Percentiles rank a stretch among this genome's conserved stretches.
phyloP scores from a whole-genome alignment of 2,797 vertebrate species.

The Gastrophryne carolinensis region DNA sequence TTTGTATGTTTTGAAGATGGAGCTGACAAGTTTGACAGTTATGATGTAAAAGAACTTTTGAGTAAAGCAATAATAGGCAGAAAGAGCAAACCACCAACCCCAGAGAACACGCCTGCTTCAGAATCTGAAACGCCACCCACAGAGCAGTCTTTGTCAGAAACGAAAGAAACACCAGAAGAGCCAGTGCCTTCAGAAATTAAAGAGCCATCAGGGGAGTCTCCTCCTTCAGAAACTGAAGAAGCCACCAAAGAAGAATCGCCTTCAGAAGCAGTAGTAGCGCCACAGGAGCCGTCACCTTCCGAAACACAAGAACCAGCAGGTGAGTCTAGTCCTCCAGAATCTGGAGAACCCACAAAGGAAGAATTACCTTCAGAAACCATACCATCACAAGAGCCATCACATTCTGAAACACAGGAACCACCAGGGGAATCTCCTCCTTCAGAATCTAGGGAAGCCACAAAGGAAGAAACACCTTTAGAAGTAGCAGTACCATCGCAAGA shows the following conservation, averaged over 20 bases:
- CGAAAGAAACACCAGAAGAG: slow-evolving; percentile 19
- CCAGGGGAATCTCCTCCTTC: not conserved
- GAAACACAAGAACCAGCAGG: not conserved
- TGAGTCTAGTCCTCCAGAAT: not conserved
- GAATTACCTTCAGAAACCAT: not conserved
- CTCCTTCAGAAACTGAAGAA: not conserved
- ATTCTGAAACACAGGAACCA: slow-evolving; percentile 13
- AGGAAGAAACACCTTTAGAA: not conserved
- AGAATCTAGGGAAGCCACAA: not conserved
- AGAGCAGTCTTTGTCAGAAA: not conserved
- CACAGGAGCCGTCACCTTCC: not conserved
- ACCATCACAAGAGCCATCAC: slow-evolving; percentile 32
- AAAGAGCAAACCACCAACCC: slow-evolving; percentile 10
- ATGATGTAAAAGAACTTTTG: slow-evolving; percentile 82
- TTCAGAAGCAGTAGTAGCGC: not conserved
- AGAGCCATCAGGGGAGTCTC: not conserved
- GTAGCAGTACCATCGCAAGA: not conserved
- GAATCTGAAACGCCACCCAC: not conserved
- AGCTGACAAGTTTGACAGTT: slow-evolving; percentile 84
- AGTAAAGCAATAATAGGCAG: slow-evolving; percentile 54
- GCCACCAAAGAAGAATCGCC: not conserved
- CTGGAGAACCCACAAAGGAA: not conserved
- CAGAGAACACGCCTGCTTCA: slow-evolving; percentile 32
- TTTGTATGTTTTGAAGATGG: slow-evolving; percentile 93
- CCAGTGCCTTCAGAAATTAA: slow-evolving; percentile 26